phyloP scores from a whole-genome alignment of 1,140 invertebrate genomes.

The Philopotamus ludificatus region DNA sequence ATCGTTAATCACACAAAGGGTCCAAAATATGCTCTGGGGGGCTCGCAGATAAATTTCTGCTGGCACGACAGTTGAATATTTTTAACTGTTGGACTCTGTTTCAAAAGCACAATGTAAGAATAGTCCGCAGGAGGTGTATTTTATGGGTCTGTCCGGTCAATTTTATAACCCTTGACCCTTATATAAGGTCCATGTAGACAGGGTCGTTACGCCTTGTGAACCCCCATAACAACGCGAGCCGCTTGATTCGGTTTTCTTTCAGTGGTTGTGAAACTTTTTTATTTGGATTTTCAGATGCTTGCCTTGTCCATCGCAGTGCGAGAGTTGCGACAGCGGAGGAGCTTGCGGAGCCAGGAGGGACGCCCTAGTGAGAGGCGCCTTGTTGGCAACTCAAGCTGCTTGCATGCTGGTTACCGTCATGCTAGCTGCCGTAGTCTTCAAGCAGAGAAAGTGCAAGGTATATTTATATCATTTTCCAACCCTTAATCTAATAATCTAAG shows the following conservation, averaged over 20 bases:
- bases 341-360: slow-evolving; percentile 51
- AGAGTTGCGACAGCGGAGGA: slow-evolving; percentile 44
- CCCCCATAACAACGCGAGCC: neutral
- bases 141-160: slow-evolving; percentile 25
- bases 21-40: too few relatives aligned
- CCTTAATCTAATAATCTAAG: neutral
- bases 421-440: slow-evolving; percentile 70
- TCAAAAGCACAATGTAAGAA: neutral
- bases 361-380: slow-evolving; percentile 62
- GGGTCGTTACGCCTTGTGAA: neutral
- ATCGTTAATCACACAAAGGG: too few relatives aligned
- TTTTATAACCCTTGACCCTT: slow-evolving; percentile 12
- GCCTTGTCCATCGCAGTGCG: slow-evolving; percentile 33
- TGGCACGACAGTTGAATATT: neutral
- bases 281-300: slow-evolving; percentile 35
- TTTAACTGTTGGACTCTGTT: neutral
- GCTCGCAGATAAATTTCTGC: too few relatives aligned
- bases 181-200: neutral
- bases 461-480: slow-evolving; percentile 23
- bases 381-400: slow-evolving; percentile 68
- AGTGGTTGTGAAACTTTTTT: slow-evolving; percentile 8
- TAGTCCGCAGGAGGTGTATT: neutral
- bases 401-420: slow-evolving; percentile 72
- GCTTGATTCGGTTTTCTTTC: neutral
- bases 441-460: slow-evolving; percentile 77